Conservation (phyloP, 2,113 vertebrate genomes). For the Solea senegalensis region DNA sequence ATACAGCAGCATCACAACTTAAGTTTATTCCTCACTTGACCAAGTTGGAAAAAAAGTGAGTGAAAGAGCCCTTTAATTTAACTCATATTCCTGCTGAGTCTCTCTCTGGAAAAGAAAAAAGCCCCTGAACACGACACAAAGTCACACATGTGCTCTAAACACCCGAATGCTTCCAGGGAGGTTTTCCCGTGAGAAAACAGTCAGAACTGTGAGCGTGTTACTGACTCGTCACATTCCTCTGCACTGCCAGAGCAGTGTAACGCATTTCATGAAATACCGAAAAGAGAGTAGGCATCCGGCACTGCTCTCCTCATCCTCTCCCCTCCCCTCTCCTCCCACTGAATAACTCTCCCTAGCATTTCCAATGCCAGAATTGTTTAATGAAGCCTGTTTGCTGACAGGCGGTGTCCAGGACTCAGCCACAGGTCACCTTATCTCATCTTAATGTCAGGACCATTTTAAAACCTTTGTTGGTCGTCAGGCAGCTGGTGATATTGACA, state of each 20-base stretch:
- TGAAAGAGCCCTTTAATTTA: too few species aligned
- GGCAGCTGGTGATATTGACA: too few species aligned
- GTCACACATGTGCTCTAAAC: slow-evolving; percentile 60
- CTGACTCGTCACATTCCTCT: slow-evolving; percentile 74
- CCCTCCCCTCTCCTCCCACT: too few species aligned
- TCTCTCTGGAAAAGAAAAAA: neutral
- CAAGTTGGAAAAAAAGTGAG: too few species aligned
- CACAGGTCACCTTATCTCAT: too few species aligned
- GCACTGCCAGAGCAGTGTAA: slow-evolving; percentile 62
- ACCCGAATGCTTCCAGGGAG: slow-evolving; percentile 37
- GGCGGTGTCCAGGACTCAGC: too few species aligned
- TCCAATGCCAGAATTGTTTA: too few species aligned
- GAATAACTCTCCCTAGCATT: neutral
- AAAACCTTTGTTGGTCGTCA: too few species aligned
- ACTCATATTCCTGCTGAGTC: neutral
- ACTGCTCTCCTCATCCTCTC: neutral
- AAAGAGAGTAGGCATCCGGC: slow-evolving; percentile 9
- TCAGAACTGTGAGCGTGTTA: slow-evolving; percentile 51
- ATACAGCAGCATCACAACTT: too few species aligned
- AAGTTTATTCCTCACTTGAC: too few species aligned
- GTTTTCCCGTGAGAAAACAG: slow-evolving; percentile 81
- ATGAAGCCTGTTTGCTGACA: too few species aligned
- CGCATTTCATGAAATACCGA: slow-evolving; percentile 63
- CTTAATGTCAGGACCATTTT: too few species aligned
- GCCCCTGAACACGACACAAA: slow-evolving; percentile 16